Conservation (phyloP, 2,888 invertebrate genomes). For the Resseliella maxima region DNA sequence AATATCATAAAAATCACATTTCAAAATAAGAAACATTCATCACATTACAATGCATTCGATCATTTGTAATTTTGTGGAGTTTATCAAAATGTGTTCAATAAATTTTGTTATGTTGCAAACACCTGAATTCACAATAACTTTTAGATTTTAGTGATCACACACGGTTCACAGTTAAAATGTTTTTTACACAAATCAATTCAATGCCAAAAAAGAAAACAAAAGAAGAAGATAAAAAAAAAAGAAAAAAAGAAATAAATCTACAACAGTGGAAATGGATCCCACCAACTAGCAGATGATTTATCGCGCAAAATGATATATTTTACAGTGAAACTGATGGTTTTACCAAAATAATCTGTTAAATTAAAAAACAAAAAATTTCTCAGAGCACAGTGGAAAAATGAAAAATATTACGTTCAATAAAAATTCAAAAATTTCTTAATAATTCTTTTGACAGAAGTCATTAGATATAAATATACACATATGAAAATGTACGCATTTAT, state of each 20-base stretch:
- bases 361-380: background rate
- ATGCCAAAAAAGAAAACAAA: constrained; percentile 54
- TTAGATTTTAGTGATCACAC: background rate
- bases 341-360: background rate
- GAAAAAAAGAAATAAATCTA: background rate
- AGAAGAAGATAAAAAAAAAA: background rate
- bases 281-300: background rate
- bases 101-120: background rate
- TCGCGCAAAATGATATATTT: background rate
- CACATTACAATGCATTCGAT: background rate
- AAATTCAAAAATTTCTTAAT: constrained; percentile 54
- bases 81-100: background rate
- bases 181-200: constrained; percentile 52
- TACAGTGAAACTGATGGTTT: background rate
- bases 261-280: background rate
- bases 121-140: background rate
- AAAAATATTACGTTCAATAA: constrained; percentile 53
- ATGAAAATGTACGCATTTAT: constrained; percentile 21
- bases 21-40: background rate
- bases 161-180: background rate
- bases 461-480: constrained; percentile 54
- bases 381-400: background rate
- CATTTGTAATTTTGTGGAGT: background rate
- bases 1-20: background rate
- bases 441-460: constrained; percentile 55